Base-by-base conservation (phyloP, 1,140 invertebrate genomes). In the Drosophila littoralis region DNA sequence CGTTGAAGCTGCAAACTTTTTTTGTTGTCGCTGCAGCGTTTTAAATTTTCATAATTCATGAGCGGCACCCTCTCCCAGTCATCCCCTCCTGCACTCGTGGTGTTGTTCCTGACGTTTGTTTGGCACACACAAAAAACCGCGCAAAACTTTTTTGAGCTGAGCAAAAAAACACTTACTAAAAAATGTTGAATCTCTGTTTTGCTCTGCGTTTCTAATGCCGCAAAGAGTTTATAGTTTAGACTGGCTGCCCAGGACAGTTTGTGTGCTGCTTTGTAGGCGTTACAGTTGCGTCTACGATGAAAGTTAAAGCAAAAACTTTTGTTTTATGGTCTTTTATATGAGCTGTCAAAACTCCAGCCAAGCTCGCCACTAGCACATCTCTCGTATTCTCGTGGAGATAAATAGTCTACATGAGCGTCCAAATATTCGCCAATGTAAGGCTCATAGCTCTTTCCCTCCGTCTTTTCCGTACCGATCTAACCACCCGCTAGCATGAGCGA, bases 301-400 rank as follows among this genome's bases (percentile, higher is more conserved):
- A 86, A 88, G 83, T 88, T 88, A 77, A 66, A 64, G 73, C 66
- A 83, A 88, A 88, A 88, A 83, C 83, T 88, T 88, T 88, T 88
- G 83, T 88, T 88, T 88, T 88, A 88, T 88, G 83, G 79, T 88
- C 79, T 88, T 88, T 88, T 88, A 88, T 88, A 77, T 83, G 77
- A 69, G 76, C 83, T 88, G 83, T 88, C 83, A 88, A 88, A 88
- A 88, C 83, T 88, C 83, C 58, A 75, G 69, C 59, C 77, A 58
- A 61, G 17, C 59, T 63, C 40, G 33, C 54, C 60, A 17, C 52
- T 36, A 63, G 51, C 58, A 52, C 36, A 51, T 7, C 40, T 61
- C 65, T 55, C 42, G 32, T 46, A 65, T 73, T 67, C 75, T 72
- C 68, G 65, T 63, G 58, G 76, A 88, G 79, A 88, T 88, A 88